Percentiles rank a stretch among this genome's conserved stretches.
Conservation (phyloP, 1,140 invertebrate species). For the Cotesia vestalis region DNA sequence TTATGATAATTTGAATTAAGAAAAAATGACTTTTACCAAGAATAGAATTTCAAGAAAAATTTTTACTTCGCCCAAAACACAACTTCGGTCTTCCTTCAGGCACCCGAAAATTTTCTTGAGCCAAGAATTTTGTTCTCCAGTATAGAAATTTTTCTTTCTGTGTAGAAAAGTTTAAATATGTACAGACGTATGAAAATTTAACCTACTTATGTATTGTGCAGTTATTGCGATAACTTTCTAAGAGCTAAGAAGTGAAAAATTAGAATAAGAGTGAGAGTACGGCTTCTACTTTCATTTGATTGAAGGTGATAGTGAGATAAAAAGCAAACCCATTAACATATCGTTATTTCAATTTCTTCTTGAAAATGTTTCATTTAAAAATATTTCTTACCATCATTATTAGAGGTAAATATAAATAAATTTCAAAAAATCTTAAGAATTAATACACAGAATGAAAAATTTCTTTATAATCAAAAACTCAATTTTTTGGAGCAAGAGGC, state of each 20-base stretch:
- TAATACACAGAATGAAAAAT: too few species aligned
- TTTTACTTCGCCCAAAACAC: too few species aligned
- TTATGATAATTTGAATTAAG: too few species aligned
- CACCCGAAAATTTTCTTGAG: too few species aligned
- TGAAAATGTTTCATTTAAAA: neutral
- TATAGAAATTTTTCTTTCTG: too few species aligned
- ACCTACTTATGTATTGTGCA: constrained; percentile 30
- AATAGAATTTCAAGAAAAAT: too few species aligned
- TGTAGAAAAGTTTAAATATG: neutral
- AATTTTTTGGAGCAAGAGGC: too few species aligned
- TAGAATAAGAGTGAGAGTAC: constrained; percentile 57
- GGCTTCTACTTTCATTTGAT: constrained; percentile 45
- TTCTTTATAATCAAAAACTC: too few species aligned
- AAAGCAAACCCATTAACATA: constrained; percentile 2
- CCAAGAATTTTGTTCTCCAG: too few species aligned
- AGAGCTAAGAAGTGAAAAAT: constrained; percentile 45
- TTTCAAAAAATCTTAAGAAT: too few species aligned
- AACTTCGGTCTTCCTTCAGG: too few species aligned
- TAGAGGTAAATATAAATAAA: neutral
- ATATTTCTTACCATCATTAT: neutral
- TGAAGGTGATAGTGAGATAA: constrained; percentile 41
- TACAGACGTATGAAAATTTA: constrained; percentile 29
- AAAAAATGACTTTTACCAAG: too few species aligned
- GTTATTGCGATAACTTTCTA: neutral
- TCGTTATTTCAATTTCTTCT: neutral